Evolutionary conservation across 2,888 invertebrate genomes (phyloP).

Genomic region (Bombylius major): DNA sequence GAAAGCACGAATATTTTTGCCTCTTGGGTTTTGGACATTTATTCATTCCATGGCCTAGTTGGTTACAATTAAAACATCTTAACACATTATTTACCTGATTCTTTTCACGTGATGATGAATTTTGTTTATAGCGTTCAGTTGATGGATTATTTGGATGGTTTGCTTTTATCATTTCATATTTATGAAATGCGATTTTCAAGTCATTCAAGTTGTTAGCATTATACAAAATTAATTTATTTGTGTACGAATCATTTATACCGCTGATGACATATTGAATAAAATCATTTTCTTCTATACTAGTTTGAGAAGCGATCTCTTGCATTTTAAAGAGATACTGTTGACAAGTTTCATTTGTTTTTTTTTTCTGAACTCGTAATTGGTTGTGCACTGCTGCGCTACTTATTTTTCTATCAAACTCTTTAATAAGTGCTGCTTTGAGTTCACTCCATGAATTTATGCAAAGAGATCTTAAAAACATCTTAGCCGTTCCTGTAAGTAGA

Average conservation of each 20-base stretch:
- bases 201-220: background rate
- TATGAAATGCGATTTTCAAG: background rate
- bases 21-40: background rate
- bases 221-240: slow-evolving; percentile 1
- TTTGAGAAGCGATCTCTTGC: background rate
- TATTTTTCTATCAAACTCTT: background rate
- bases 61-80: background rate
- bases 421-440: background rate
- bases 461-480: background rate
- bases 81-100: background rate
- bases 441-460: background rate
- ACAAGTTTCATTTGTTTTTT: background rate
- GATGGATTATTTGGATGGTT: background rate
- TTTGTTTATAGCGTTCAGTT: background rate
- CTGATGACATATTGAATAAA: background rate
- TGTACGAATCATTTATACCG: background rate
- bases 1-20: background rate
- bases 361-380: background rate
- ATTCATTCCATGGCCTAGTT: background rate
- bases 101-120: no score
- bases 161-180: background rate
- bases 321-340: slow-evolving; percentile 1
- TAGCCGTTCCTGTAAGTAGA: background rate
- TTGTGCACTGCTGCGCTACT: background rate
- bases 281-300: background rate